Percentiles rank a stretch among this genome's conserved stretches.
Conservation (phyloP, 2,888 invertebrate genomes). For the Auanema sp. region DNA sequence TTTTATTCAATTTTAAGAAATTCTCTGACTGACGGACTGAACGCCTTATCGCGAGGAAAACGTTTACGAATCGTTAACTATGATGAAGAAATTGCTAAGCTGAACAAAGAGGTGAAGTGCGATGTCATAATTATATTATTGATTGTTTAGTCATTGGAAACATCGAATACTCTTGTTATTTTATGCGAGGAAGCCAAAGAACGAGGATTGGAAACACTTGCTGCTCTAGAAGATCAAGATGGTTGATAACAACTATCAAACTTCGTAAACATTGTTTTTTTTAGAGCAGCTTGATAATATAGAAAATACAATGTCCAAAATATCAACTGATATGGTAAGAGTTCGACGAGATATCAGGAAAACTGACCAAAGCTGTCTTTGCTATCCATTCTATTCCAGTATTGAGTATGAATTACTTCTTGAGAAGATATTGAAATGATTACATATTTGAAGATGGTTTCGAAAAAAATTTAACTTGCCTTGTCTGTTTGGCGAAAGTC, state of each 20-base stretch:
- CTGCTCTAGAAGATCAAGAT: constrained; percentile 45
- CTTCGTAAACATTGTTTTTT: constrained; percentile 6
- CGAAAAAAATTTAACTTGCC: too few species aligned
- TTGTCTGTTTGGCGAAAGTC: too few species aligned
- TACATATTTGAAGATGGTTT: too few species aligned
- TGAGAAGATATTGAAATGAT: too few species aligned
- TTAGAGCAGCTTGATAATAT: constrained; percentile 45
- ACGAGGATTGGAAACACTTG: constrained; percentile 35
- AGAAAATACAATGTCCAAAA: constrained; percentile 32
- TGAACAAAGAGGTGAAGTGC: neutral
- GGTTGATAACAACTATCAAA: constrained; percentile 22
- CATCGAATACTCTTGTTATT: constrained; percentile 32
- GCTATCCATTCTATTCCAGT: constrained; percentile 11
- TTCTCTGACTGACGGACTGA: too few species aligned
- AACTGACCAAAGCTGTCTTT: constrained; percentile 26
- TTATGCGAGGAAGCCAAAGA: constrained; percentile 37
- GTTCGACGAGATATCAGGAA: constrained; percentile 31
- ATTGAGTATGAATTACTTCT: too few species aligned
- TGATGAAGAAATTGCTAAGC: neutral
- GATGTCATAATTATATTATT: neutral
- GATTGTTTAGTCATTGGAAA: constrained; percentile 34
- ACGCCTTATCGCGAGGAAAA: too few species aligned
- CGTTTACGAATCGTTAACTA: neutral
- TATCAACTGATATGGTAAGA: constrained; percentile 31
- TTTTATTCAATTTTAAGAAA: too few species aligned